These are phyloP conservation scores for Dasyornis broadbenti DNA, from an alignment of 2,113 vertebrate genomes.

Conservation along the genomic window DNA sequence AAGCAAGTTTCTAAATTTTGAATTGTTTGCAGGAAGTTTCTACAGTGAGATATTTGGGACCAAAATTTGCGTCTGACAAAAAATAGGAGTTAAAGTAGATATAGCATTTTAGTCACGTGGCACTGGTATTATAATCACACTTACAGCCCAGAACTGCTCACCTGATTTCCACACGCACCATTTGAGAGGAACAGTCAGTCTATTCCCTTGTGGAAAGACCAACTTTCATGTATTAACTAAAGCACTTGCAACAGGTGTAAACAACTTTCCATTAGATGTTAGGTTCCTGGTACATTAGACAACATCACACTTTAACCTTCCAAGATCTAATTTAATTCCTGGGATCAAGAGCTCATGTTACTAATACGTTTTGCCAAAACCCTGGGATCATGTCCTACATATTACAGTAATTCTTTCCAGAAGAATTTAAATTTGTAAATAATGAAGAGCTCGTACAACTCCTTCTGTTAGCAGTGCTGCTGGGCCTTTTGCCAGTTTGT, in stretches of 20 bases:
- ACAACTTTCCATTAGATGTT: constrained; percentile 48
- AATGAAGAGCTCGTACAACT: constrained; percentile 56
- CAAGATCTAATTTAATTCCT: constrained; percentile 54
- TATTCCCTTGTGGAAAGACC: neutral
- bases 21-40: neutral
- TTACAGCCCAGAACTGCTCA: neutral
- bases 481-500: constrained; percentile 63
- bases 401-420: constrained; percentile 64
- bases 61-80: neutral
- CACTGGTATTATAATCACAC: accelerated
- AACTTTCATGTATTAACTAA: neutral
- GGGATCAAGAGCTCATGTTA: constrained; percentile 55
- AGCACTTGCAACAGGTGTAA: constrained; percentile 25
- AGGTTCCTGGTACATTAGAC: constrained; percentile 41
- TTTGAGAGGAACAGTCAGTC: neutral
- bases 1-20: neutral
- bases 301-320: constrained; percentile 55
- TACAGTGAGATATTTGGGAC: neutral
- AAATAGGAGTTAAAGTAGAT: neutral
- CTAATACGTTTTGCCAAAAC: constrained; percentile 56
- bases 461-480: constrained; percentile 39
- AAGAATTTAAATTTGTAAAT: constrained; percentile 66
- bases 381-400: constrained; percentile 62
- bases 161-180: neutral
- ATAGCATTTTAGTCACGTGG: neutral